Evolutionary conservation across 2,888 invertebrate genomes (phyloP).

Genomic region (Metalampra italica): DNA sequence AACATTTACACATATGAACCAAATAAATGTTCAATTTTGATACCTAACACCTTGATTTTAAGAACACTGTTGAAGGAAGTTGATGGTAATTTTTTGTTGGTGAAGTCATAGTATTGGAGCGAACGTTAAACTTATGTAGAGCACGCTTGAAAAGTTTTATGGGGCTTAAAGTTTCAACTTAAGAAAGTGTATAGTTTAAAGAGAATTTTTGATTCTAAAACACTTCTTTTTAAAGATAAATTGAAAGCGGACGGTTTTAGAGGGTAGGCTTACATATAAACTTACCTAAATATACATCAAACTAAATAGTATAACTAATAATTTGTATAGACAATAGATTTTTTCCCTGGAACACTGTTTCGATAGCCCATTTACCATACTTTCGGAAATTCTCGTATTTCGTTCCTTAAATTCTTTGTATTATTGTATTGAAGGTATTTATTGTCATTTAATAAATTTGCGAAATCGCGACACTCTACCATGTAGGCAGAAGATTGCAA

Average conservation of each 20-base stretch:
- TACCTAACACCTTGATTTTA: conserved; percentile 11
- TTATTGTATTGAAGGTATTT: too few relatives aligned
- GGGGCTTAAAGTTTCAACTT: conserved; percentile 66
- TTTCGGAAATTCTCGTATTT: too few relatives aligned
- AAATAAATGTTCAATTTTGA: not conserved
- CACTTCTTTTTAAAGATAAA: conserved; percentile 23
- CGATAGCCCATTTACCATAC: too few relatives aligned
- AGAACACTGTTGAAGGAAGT: conserved; percentile 1
- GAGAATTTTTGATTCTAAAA: conserved; percentile 59
- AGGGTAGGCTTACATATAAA: too few relatives aligned
- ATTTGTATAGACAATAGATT: too few relatives aligned
- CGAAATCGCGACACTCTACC: too few relatives aligned
- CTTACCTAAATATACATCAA: too few relatives aligned
- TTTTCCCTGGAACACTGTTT: too few relatives aligned
- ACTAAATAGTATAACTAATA: too few relatives aligned
- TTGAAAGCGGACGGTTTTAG: not conserved
- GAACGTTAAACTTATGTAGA: conserved; percentile 71
- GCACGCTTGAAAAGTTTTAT: conserved; percentile 72
- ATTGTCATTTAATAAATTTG: too few relatives aligned
- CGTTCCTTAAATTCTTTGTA: too few relatives aligned
- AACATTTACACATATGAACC: conserved; percentile 5
- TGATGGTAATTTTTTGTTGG: conserved; percentile 17
- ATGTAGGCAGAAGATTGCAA: too few relatives aligned
- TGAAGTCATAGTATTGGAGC: conserved; percentile 47
- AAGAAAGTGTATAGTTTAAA: conserved; percentile 50